phyloP scores from a whole-genome alignment of 1,140 invertebrate genomes.

The Ips typographus region DNA sequence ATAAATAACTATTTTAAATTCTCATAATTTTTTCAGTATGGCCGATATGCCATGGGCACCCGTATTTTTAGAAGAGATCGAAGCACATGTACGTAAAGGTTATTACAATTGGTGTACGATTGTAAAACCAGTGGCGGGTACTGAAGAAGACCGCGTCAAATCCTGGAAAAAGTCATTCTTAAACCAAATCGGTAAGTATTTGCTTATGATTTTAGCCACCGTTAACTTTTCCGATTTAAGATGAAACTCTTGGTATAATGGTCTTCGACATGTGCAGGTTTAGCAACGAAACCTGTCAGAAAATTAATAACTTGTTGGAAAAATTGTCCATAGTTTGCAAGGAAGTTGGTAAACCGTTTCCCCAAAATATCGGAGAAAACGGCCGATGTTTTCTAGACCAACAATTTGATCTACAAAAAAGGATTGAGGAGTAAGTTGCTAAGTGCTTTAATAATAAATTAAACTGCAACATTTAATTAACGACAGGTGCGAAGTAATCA shows the following conservation, averaged over 20 bases:
- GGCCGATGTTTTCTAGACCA: slow-evolving; percentile 27
- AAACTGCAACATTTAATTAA: slow-evolving; percentile 12
- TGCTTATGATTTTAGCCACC: background rate
- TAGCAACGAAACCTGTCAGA: slow-evolving; percentile 14
- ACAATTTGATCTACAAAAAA: slow-evolving; percentile 22
- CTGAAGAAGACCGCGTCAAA: slow-evolving; percentile 12
- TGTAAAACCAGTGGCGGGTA: slow-evolving; percentile 15
- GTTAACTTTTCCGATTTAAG: slow-evolving; percentile 6
- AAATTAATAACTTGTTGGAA: slow-evolving; percentile 19
- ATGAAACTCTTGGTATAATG: slow-evolving; percentile 23
- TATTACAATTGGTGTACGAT: slow-evolving; percentile 26
- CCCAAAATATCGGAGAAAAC: slow-evolving; percentile 21
- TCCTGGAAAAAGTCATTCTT: slow-evolving; percentile 8
- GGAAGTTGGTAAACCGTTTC: slow-evolving; percentile 21
- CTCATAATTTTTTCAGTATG: slow-evolving; percentile 10
- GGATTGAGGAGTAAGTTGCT: slow-evolving; percentile 30
- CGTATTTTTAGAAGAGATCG: slow-evolving; percentile 8
- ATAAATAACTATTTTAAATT: slow-evolving; percentile 5
- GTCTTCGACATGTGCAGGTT: slow-evolving; percentile 21
- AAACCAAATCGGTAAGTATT: slow-evolving; percentile 10
- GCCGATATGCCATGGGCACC: slow-evolving; percentile 28
- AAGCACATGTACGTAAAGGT: slow-evolving; percentile 9
- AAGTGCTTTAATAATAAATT: background rate
- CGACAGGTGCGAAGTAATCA: slow-evolving; percentile 28
- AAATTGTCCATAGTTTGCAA: slow-evolving; percentile 17